phyloP scores from a whole-genome alignment of 2,888 invertebrate species.

The Andrena bicolor region DNA sequence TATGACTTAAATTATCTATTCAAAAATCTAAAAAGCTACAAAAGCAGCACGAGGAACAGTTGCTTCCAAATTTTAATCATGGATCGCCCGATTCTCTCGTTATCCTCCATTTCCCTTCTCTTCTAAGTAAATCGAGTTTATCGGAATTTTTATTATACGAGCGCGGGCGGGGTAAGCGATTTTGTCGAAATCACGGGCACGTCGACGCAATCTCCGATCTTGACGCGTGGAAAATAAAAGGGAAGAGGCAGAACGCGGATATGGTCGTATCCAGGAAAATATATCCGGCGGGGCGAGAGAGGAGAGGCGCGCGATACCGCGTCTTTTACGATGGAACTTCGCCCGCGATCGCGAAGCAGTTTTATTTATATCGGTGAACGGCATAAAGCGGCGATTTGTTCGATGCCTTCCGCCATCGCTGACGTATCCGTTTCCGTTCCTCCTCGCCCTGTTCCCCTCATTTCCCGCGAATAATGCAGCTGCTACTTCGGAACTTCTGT shows the following conservation, averaged over 20 bases:
- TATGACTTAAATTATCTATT: no score
- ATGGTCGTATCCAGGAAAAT: constrained; percentile 38
- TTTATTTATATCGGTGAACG: constrained; percentile 62
- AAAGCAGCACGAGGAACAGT: no score
- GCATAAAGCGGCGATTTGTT: constrained; percentile 50
- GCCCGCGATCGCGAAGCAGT: constrained; percentile 30
- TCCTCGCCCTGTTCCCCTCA: not conserved
- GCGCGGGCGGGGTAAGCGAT: not conserved
- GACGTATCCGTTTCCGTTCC: constrained; percentile 42
- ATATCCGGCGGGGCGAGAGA: constrained; percentile 31
- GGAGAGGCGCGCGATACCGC: constrained; percentile 22
- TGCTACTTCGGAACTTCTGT: constrained; percentile 22
- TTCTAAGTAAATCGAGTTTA: not conserved
- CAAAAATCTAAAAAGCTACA: no score
- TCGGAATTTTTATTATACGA: constrained; percentile 15
- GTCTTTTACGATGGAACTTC: constrained; percentile 57
- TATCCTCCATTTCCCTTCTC: not conserved
- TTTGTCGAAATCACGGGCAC: not conserved
- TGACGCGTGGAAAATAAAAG: constrained; percentile 20
- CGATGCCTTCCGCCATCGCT: constrained; percentile 38
- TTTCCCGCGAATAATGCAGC: constrained; percentile 53
- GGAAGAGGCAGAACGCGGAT: not conserved
- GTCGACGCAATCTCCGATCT: constrained; percentile 5
- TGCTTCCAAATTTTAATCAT: no score
- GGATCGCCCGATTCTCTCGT: not conserved